Conservation (phyloP, 2,888 invertebrate genomes). For the Eristalis intricaria region DNA sequence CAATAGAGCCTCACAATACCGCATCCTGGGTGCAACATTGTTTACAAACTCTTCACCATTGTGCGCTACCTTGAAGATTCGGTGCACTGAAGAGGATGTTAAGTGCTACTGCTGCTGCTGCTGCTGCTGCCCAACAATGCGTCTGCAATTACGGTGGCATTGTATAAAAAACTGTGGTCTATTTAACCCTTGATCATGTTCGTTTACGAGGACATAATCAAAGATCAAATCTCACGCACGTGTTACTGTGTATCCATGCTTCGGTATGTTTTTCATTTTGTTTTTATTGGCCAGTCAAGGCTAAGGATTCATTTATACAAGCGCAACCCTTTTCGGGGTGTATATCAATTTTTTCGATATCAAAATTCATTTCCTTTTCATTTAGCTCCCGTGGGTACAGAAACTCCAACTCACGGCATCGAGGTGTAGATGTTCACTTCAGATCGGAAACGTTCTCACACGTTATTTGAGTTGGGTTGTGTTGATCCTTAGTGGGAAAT, state of each 20-base stretch:
- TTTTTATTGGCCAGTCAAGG: constrained; percentile 38
- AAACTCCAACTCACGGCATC: constrained; percentile 41
- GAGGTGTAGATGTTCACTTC: constrained; percentile 40
- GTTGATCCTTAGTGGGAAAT: constrained; percentile 55
- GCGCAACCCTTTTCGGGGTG: constrained; percentile 35
- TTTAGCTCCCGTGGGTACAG: constrained; percentile 21
- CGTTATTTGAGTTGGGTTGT: constrained; percentile 35
- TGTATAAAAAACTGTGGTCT: constrained; percentile 53
- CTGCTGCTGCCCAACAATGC: constrained; percentile 44
- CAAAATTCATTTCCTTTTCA: constrained; percentile 66
- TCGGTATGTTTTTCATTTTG: constrained; percentile 15
- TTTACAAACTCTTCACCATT: constrained; percentile 59
- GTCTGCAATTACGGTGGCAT: constrained; percentile 35
- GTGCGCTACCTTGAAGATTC: constrained; percentile 28
- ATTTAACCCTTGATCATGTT: constrained; percentile 62
- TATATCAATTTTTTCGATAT: constrained; percentile 60
- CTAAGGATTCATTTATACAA: constrained; percentile 9
- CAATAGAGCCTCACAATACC: constrained; percentile 47
- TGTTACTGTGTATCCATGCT: constrained; percentile 56
- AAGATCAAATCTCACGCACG: constrained; percentile 69
- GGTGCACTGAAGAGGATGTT: constrained; percentile 54
- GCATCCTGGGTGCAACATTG: constrained; percentile 71
- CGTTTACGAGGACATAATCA: constrained; percentile 51
- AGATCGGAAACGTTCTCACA: constrained; percentile 68
- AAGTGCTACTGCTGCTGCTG: constrained; percentile 48